These are phyloP conservation scores for Penaeus monodon DNA, from an alignment of 2,888 invertebrate genomes.

Conservation along the genomic window DNA sequence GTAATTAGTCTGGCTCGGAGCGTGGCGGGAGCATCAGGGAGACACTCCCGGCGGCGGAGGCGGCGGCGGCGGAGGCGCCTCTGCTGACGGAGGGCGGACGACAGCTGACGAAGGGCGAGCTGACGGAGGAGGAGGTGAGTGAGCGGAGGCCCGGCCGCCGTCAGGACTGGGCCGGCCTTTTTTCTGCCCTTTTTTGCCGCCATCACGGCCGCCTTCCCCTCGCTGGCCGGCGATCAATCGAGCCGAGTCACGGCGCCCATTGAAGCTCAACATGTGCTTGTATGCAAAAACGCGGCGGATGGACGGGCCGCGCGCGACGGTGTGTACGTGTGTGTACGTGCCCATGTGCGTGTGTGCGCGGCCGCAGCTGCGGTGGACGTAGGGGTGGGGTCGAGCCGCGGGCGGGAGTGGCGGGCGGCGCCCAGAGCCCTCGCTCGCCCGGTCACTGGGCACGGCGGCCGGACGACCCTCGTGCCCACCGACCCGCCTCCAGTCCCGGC, in stretches of 20 bases:
- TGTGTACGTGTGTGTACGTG: no score
- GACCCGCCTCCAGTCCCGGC: constrained; percentile 38
- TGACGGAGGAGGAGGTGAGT: neutral
- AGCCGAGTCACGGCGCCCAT: constrained; percentile 50
- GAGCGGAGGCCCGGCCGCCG: neutral
- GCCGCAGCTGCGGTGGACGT: constrained; percentile 33
- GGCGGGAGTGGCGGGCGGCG: neutral
- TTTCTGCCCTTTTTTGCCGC: constrained; percentile 6
- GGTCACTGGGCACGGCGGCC: constrained; percentile 26
- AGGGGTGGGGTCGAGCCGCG: constrained; percentile 41
- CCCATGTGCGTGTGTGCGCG: no score
- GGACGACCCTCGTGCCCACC: constrained; percentile 3
- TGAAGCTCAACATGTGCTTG: constrained; percentile 51
- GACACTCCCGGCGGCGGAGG: constrained; percentile 35
- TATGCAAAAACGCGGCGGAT: constrained; percentile 46
- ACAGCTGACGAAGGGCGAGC: neutral
- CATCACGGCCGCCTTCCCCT: constrained; percentile 4
- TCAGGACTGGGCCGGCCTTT: neutral
- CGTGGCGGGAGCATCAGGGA: constrained; percentile 39
- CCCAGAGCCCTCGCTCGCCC: neutral
- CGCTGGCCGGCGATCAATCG: constrained; percentile 40
- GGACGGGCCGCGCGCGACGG: neutral
- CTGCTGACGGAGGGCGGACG: constrained; percentile 35
- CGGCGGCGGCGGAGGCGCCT: constrained; percentile 11
- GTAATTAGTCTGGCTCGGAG: constrained; percentile 51